Conservation (phyloP, 2,797 vertebrate species). For the Atherinosoma microstoma region DNA sequence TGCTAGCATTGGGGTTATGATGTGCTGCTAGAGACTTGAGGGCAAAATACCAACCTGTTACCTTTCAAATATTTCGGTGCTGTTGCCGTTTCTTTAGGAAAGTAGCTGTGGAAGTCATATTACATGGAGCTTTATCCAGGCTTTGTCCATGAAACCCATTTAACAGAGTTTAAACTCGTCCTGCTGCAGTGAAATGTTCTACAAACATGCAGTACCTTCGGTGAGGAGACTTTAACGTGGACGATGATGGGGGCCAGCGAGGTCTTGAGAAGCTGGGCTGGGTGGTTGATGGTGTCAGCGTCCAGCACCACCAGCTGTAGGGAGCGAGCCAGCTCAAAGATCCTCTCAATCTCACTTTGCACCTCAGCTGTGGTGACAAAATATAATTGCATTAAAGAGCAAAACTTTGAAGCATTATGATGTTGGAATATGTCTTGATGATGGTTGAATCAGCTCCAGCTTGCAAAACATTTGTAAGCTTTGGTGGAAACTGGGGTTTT, state of each 20-base stretch:
- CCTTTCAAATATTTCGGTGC: conserved; percentile 26
- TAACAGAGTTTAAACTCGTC: conserved; percentile 3
- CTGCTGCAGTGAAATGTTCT: not conserved
- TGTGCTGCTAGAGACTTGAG: conserved; percentile 24
- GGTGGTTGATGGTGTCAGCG: conserved; percentile 97
- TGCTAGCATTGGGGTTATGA: conserved; percentile 40
- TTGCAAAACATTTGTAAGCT: not conserved
- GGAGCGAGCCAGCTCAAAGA: conserved; percentile 96
- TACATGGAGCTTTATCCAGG: conserved; percentile 1
- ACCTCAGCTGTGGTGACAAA: conserved; percentile 88
- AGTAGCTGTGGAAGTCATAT: conserved; percentile 44
- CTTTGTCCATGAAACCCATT: not conserved
- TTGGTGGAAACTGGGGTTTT: not conserved
- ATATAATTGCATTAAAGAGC: not conserved
- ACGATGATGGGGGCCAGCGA: conserved; percentile 97
- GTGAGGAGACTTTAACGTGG: conserved; percentile 97
- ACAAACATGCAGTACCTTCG: conserved; percentile 86
- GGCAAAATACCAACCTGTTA: conserved; percentile 35
- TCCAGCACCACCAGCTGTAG: conserved; percentile 96
- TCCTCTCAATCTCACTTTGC: conserved; percentile 97
- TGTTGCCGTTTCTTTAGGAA: conserved; percentile 34
- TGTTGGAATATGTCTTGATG: too few species aligned
- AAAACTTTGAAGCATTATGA: not conserved
- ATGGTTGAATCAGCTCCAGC: not conserved
- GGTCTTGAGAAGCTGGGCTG: conserved; percentile 96